Base-by-base conservation (phyloP, 2,113 vertebrate genomes). In the Polypterus bichir region DNA sequence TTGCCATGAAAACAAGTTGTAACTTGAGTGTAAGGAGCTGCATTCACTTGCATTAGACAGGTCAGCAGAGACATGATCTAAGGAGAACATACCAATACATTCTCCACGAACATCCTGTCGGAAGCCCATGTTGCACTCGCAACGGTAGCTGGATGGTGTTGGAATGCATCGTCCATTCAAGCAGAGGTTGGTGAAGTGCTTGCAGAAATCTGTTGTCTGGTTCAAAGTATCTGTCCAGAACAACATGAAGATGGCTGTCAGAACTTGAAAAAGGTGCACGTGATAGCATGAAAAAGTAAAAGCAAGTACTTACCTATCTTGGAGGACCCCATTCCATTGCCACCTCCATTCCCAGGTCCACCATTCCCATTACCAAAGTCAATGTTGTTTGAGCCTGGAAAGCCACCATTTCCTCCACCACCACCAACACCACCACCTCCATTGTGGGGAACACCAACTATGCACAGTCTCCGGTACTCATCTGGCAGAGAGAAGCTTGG, bases 61-160 rank as follows among this genome's bases (percentile, higher is more conserved):
- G 83, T 81, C 81, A 81, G 77, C 79, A 71, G 65, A 77, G 73
- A 59, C 59, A 47, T 5, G 4, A 6, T 3, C 59, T 49, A 27
- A n/a, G 7, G 27, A 3, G 59, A 5, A 64, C 85, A 84, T 75
- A 99, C 95, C 95, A 1, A 94, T 95, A 68, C 96, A 99, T 70
- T 97, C 92, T 0, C 92, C 88, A 0, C 90, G 87, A 2, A 89
- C 86, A 4, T 98, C 96, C 77, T 95, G 94, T 65, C 83, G 91
- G 75, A 94, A 97, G n/a, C 96, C 96, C 93, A 97, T 97, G 84
- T 99, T 97, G 81, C 96, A 99, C 73, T 98, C 94, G 44, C 96
- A 99, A 69, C 93, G 90, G 76, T 97, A 99, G 79, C 88, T 96
- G 11, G 82, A 83, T 0, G 87, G 89, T 0, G 91, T 94, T 57